Conservation (phyloP, 2,888 invertebrate species). For the Myathropa florea region DNA sequence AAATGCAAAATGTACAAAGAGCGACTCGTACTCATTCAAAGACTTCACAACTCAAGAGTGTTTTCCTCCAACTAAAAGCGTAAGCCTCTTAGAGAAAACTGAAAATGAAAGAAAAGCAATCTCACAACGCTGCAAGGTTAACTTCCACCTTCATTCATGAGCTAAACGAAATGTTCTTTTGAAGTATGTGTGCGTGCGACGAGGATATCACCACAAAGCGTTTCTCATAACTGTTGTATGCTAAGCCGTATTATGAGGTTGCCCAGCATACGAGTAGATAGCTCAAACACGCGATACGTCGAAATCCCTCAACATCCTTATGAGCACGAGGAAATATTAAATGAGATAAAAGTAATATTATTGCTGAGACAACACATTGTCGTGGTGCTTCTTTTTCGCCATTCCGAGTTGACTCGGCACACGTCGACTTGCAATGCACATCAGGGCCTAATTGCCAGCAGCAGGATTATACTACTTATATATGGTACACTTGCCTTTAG, state of each 20-base stretch:
- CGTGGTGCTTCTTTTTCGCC: background rate
- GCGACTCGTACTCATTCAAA: background rate
- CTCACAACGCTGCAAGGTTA: constrained; percentile 30
- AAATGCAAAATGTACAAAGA: constrained; percentile 14
- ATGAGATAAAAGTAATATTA: background rate
- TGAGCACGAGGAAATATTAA: background rate
- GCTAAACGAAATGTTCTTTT: constrained; percentile 40
- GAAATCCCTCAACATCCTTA: constrained; percentile 21
- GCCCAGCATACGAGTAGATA: background rate
- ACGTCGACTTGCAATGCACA: constrained; percentile 12
- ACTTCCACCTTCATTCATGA: constrained; percentile 5
- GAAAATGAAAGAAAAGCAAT: constrained; percentile 8
- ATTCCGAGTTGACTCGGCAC: constrained; percentile 14
- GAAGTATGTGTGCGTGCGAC: background rate
- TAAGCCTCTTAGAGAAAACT: constrained; percentile 38
- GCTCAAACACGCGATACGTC: constrained; percentile 9
- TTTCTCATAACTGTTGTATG: background rate
- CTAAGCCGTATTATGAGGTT: background rate
- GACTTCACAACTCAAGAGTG: constrained; percentile 7
- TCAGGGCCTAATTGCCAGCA: constrained; percentile 4
- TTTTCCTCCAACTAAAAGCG: constrained; percentile 14
- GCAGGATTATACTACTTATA: constrained; percentile 28
- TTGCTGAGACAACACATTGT: constrained; percentile 5
- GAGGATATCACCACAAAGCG: background rate
- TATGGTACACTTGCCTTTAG: constrained; percentile 16